Conservation (phyloP, 2,888 invertebrate genomes). For the Lithophane leautieri region DNA sequence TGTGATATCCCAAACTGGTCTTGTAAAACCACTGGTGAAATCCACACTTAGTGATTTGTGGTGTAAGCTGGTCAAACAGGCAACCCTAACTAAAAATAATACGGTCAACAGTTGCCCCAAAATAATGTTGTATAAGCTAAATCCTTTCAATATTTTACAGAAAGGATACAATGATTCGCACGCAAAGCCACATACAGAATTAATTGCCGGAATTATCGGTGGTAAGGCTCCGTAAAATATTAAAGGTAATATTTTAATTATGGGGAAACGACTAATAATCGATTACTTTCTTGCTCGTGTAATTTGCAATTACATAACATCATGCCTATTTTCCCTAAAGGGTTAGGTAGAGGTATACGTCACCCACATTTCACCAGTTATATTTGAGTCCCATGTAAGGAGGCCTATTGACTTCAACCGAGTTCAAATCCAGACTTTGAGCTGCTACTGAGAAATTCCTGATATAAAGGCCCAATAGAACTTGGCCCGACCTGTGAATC, state of each 20-base stretch:
- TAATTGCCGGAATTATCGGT: constrained; percentile 29
- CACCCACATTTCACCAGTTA: not conserved
- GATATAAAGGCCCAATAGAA: not conserved
- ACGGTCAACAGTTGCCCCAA: not conserved
- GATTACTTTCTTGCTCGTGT: not conserved
- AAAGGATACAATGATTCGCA: constrained; percentile 17
- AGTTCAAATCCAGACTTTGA: not conserved
- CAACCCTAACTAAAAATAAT: not conserved
- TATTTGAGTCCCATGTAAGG: not conserved
- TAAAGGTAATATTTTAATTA: constrained; percentile 3
- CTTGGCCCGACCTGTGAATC: too few species aligned
- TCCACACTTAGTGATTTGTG: too few species aligned
- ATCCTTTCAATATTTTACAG: constrained; percentile 21
- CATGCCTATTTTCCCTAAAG: not conserved
- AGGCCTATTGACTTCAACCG: not conserved
- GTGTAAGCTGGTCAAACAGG: not conserved
- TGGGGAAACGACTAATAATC: not conserved
- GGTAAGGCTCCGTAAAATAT: constrained; percentile 8
- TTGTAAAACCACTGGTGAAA: too few species aligned
- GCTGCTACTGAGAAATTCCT: not conserved
- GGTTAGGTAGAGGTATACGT: not conserved
- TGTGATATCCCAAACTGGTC: too few species aligned
- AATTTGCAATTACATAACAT: not conserved
- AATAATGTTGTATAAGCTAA: constrained; percentile 13
- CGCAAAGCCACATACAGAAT: constrained; percentile 24